Base-by-base conservation (phyloP, 2,113 vertebrate genomes). In the Hippocampus barbouri region DNA sequence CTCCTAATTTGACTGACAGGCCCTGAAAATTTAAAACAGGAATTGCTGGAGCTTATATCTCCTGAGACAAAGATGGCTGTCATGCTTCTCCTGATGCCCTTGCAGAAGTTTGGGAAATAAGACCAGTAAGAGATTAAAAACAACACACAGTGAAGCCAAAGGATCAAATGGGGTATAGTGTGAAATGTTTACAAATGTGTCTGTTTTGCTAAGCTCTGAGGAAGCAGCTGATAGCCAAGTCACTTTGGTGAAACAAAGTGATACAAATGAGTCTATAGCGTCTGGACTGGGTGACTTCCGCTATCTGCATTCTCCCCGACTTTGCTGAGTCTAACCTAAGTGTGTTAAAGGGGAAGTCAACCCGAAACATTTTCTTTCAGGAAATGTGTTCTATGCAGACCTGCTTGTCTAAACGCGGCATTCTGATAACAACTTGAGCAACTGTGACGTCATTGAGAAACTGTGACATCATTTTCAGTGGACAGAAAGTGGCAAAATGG, bases 1-100 rank as follows among this genome's bases (percentile, higher is more conserved):
- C 71, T 30, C 15, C 43, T 57, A 15, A 12, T 68, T 27, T 68
- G 77, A 70, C 66, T 68, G 77, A 70, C 66, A 65, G 59, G 67
- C 40, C 40, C 23, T 8, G 54, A 54, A 69, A 73, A 40, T 49
- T 61, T 30, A 65, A 64, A 54, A 1, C 14, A 2, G 27, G 64
- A 75, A 68, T 66, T 38, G 5, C 53, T 21, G 11, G n/a, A 67
- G 54, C 61, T 21, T 5, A 21, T 25, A 51, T 20, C 23, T 45
- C 20, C 45, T n/a, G 63, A 43, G 63, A 65, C 40, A 41, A 65
- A 65, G 38, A 65, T 43, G 21, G 14, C 63, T 65, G 63, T 20
- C 63, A 43, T 21, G 30, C 62, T 64, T 64, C 62, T n/a, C 18
- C 62, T 64, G 20, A 41, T 64, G 40, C 38, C 62, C 38, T 41